Conservation (phyloP, 2,888 invertebrate genomes). For the Lasioglossum oenotherae region DNA sequence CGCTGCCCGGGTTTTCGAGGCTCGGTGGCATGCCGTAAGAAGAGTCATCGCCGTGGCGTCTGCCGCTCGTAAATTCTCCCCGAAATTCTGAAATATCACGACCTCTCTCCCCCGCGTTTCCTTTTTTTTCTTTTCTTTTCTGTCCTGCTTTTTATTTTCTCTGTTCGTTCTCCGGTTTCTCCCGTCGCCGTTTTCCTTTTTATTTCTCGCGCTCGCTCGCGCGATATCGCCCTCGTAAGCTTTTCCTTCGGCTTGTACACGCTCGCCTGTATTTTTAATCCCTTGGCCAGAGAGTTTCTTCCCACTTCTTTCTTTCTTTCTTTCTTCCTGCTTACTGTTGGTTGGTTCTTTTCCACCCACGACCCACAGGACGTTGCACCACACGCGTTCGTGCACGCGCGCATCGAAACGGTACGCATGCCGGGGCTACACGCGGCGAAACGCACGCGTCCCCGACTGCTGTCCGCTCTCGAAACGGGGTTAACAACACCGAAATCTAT, state of each 20-base stretch:
- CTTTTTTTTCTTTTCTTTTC: neutral
- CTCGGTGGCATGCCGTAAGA: conserved; percentile 19
- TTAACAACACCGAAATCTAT: conserved; percentile 78
- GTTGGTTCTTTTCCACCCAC: conserved; percentile 19
- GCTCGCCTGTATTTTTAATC: conserved; percentile 66
- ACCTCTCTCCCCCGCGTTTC: conserved; percentile 25
- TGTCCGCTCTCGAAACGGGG: conserved; percentile 70
- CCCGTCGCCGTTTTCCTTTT: neutral
- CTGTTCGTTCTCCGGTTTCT: neutral
- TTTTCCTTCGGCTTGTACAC: conserved; percentile 11
- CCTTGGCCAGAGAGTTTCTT: conserved; percentile 47
- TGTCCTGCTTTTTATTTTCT: neutral
- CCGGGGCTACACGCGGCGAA: conserved; percentile 18
- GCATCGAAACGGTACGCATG: conserved; percentile 30
- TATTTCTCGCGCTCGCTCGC: conserved; percentile 27
- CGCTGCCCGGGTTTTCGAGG: conserved; percentile 2
- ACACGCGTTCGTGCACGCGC: conserved; percentile 56
- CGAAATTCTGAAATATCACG: conserved; percentile 71
- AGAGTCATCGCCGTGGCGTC: conserved; percentile 60
- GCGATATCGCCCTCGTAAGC: conserved; percentile 8
- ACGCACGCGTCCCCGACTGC: neutral
- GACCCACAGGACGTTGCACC: conserved; percentile 69
- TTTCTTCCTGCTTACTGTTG: neutral
- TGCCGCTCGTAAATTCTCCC: conserved; percentile 68
- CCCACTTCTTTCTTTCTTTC: conserved; percentile 29